Evolutionary conservation across 1,140 invertebrate species (phyloP), one percentile per base, ranked within the genome.

Genomic region (Sinella curviseta): DNA sequence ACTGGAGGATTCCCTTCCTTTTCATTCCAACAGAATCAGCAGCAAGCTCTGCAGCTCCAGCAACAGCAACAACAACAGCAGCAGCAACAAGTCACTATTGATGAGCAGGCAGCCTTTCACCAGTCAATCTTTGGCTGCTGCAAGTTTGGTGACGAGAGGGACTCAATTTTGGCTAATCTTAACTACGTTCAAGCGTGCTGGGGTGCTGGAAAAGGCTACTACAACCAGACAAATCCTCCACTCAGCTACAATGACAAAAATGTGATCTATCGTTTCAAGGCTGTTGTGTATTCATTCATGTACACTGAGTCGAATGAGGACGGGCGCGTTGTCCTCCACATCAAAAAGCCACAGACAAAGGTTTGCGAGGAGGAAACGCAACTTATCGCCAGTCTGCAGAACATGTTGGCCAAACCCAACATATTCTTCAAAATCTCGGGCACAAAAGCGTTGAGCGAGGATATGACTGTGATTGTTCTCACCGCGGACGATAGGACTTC

Each of bases 131-230:
- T 93, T 30, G 92, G 93, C 84, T 95, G 95, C 65, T 92, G 92
- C 74, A 90, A 97, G 28, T 98, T 95, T 87, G 94, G 94, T 36
- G 96, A 98, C 87, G 96, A 98, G 84, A 88, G 96, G 48, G 97
- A 98, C 86, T 92, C 92, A 79, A 93, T 96, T 35, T 89, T 99
- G 48, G 94, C 95, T 1, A 94, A 94, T 86, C 97, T 95, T 93
- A 99, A 98, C 86, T 91, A 96, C 78, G 87, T 99, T 55, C 96
- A 97, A 87, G 95, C 96, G 0, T 92, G 93, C 82, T 98, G 96
- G 96, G 97, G 97, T 1, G 91, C 90, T 77, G 94, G 94, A 84
- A 91, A 91, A 87, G 91, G 93, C 1, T 96, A 93, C 85, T 96
- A 95, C 86, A 91, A 91, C 26, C 88, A 90, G 48, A 92, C 90